Evolutionary conservation across 1,140 invertebrate genomes (phyloP), one percentile per base, ranked within the genome.

Genomic region (Solenopsis fugax): DNA sequence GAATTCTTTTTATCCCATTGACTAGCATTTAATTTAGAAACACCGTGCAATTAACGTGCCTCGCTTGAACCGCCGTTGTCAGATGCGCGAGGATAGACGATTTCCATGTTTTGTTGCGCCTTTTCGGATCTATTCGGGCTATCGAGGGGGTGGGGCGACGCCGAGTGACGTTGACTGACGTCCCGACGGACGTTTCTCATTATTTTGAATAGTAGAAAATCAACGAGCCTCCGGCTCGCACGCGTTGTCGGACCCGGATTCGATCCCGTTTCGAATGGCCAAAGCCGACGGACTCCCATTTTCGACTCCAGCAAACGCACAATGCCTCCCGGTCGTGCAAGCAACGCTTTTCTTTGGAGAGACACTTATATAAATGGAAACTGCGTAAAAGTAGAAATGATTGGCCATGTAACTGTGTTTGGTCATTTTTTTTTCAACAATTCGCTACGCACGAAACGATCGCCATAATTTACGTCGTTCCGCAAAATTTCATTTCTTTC

Each of bases 131-230:
- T 41, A 65, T 65, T 67, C 84, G 67, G 84, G 18, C 64, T 64
- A 84, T 75, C 76, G 80, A 87, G 87, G 34, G 37, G 34, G 50
- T 56, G 37, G 84, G 84, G 72, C 71, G 52, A 86, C 86, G 85
- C 37, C 58, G 72, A 81, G 81, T 90, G 93, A 94, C 93, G 88
- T 93, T 93, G 93, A 93, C 93, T 93, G 93, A 94, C 93, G 88
- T 88, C 73, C 64, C 81, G 84, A 93, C 92, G 91, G 93, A 93
- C 93, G 88, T 93, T 94, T 91, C 89, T 92, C 91, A 94, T 94
- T 93, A 94, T 93, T 93, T 92, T 93, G 89, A 91, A 93, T 93
- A 91, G 86, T 88, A 87, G 88, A 89, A 93, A 94, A 91, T 93
- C 89, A 91, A 91, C 85, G 88, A 89, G 87, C 80, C 69, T 52